These are phyloP conservation scores for Nymphalis urticae DNA, from an alignment of 2,888 invertebrate species.

Conservation along the genomic window DNA sequence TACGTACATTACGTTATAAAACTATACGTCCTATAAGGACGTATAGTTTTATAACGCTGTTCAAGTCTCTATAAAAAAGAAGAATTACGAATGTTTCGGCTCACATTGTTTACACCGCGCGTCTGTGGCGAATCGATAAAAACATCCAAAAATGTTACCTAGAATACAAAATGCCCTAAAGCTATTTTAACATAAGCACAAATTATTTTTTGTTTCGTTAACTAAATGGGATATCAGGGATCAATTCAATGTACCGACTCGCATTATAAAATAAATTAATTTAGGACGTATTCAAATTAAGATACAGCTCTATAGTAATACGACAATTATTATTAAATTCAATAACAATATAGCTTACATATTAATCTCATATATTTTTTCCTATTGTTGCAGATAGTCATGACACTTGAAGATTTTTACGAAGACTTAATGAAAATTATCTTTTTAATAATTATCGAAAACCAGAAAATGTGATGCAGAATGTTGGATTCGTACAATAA, in stretches of 20 bases:
- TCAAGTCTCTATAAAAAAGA: slow-evolving; percentile 38
- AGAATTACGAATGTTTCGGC: slow-evolving; percentile 39
- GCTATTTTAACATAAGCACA: not conserved
- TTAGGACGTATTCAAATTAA: not conserved
- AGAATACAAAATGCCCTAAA: not conserved
- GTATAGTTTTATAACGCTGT: slow-evolving; percentile 7
- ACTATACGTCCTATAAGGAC: no score
- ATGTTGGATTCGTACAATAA: slow-evolving; percentile 56
- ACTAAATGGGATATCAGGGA: no score
- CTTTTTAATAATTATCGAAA: not conserved
- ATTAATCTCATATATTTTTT: not conserved
- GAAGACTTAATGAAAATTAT: slow-evolving; percentile 5
- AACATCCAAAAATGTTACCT: no score
- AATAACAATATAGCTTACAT: no score
- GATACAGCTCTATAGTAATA: not conserved
- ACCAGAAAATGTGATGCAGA: slow-evolving; percentile 44
- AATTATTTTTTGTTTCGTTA: no score
- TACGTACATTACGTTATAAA: no score
- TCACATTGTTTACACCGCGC: slow-evolving; percentile 36
- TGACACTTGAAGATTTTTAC: slow-evolving; percentile 7
- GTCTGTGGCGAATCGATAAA: slow-evolving; percentile 12
- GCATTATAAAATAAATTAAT: no score
- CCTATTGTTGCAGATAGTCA: slow-evolving; percentile 34
- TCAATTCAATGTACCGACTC: no score
- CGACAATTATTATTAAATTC: no score